phyloP scores from a whole-genome alignment of 2,797 vertebrate genomes.

The Sternotherus odoratus region DNA sequence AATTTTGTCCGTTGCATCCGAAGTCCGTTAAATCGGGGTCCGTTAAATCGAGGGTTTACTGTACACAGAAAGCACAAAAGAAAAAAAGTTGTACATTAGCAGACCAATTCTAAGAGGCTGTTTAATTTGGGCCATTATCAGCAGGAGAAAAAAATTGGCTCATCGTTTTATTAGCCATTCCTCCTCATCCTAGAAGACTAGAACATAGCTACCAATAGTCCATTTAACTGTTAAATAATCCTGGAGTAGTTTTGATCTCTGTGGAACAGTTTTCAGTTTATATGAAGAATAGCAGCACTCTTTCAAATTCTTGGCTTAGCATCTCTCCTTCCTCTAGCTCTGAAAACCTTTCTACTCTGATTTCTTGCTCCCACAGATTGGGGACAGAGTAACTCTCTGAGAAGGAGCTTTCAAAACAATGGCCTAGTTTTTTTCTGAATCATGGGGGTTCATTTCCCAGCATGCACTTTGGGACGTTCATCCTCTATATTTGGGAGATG shows the following conservation, averaged over 20 bases:
- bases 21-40: too few species aligned
- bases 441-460: background rate
- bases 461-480: background rate
- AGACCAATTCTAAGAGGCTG: too few species aligned
- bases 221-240: background rate
- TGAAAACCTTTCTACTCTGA: rapidly evolving
- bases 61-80: too few species aligned
- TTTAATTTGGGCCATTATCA: too few species aligned
- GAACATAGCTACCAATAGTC: background rate
- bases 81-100: too few species aligned
- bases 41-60: too few species aligned
- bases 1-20: too few species aligned
- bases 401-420: background rate
- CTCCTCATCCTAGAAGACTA: background rate
- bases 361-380: rapidly evolving
- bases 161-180: background rate
- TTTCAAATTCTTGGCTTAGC: background rate
- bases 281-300: background rate
- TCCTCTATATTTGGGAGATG: background rate
- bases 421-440: conserved; percentile 20
- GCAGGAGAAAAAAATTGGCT: too few species aligned
- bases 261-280: conserved; percentile 8
- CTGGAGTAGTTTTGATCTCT: conserved; percentile 20
- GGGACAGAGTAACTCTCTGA: background rate
- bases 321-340: background rate